Evolutionary conservation across 92 coral and sea anemone genomes (phyloP), one percentile per base, ranked within the genome.

Genomic region (Actinostola sp.): DNA sequence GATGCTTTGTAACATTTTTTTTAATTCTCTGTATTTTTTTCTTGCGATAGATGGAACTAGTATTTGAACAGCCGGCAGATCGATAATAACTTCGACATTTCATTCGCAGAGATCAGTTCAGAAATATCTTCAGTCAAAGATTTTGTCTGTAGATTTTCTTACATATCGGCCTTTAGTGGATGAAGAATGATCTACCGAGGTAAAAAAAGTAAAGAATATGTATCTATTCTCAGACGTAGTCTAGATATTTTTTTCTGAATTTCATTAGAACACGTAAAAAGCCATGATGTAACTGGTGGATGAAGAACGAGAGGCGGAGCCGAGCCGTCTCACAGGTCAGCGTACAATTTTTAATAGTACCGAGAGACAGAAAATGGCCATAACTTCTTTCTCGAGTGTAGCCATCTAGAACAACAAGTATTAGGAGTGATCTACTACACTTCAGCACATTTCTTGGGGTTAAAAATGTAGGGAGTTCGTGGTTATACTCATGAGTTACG

Each of bases 281-380:
- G 64, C 48, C 1, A 44, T 54, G 76, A 69, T 53, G 48, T 69
- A 9, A 69, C 17, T 51, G 48, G 27, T 23, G 28, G 6, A 48
- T 50, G 20, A 28, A 31, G 14, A 30, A 20, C 30, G 19, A 27
- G 52, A 70, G 64, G 76, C 76, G 76, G 63, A 52, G 63, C 23
- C 64, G 65, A 70, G 65, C 65, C 76, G 52, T 38, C 64, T 19
- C 23, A 35, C 63, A 70, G 76, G 76, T 70, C 76, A 70, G 76
- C 76, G 76, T 70, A 33, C 76, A 1, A 36, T 56, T 67, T 67
- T 21, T 51, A n/a, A n/a, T n/a, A n/a, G 27, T 16, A n/a, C 36
- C 12, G 2, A n/a, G 42, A 68, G 74, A 33, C 63, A 17, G 32
- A 70, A 54, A 54, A 70, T 70, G 76, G 76, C 55, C 53, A 48